A percentile compares a stretch with the other conserved stretches of the same genome.
Conservation (phyloP, 2,113 vertebrate genomes). For the Neolamprologus ventralis region DNA sequence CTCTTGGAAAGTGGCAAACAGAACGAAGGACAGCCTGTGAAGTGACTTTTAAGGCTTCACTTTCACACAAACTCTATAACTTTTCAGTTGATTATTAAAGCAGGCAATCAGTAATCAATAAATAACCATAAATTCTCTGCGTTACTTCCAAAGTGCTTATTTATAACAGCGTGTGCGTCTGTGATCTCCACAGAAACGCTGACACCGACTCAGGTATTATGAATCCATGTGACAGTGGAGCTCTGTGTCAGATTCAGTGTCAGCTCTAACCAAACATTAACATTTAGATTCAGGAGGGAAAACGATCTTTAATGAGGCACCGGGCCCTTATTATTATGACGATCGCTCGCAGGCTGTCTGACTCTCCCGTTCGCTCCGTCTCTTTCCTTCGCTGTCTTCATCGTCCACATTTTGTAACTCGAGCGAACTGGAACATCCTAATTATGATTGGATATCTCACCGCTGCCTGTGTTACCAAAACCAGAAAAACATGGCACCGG, state of each 20-base stretch:
- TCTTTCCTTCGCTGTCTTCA: neutral
- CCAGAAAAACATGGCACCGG: neutral
- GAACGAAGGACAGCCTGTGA: neutral
- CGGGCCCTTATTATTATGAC: neutral
- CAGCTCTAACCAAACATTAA: conserved; percentile 1
- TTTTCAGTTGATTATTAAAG: neutral
- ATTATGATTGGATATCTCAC: neutral
- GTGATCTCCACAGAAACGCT: neutral
- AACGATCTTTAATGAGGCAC: neutral
- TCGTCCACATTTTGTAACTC: neutral
- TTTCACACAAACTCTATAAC: neutral
- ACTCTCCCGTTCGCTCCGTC: neutral
- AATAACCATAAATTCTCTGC: neutral
- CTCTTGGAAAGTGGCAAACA: neutral
- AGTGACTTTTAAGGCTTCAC: neutral
- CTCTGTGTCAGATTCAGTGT: neutral
- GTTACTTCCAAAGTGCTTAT: neutral
- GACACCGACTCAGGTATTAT: neutral
- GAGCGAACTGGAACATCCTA: neutral
- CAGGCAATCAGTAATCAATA: neutral
- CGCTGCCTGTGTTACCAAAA: neutral
- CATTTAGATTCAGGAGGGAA: conserved; percentile 11
- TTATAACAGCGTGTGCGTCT: accelerated
- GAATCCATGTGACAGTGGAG: neutral
- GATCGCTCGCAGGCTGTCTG: neutral